Conservation (phyloP, 2,888 invertebrate genomes). For the Heliconius aoede region DNA sequence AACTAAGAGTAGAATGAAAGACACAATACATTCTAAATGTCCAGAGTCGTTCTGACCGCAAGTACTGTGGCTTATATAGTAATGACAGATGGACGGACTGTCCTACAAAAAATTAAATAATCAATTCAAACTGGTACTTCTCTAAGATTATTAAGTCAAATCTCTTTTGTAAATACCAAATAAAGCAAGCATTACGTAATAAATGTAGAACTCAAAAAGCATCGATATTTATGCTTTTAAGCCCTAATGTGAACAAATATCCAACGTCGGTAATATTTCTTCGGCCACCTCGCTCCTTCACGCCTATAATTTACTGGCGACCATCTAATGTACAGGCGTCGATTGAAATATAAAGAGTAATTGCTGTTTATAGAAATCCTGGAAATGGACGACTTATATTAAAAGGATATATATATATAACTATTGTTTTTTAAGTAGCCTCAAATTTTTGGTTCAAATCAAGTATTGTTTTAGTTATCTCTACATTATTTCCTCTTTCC, state of each 20-base stretch:
- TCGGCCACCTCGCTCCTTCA: conserved; percentile 65
- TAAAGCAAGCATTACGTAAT: not conserved
- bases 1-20: too few relatives aligned
- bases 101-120: too few relatives aligned
- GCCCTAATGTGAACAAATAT: conserved; percentile 61
- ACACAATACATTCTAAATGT: not conserved
- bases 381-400: conserved; percentile 20
- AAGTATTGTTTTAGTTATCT: not conserved
- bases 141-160: too few relatives aligned
- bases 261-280: conserved; percentile 75
- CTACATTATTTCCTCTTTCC: not conserved
- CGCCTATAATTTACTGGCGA: conserved; percentile 54
- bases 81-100: too few relatives aligned
- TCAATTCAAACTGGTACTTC: too few relatives aligned
- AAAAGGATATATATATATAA: conserved; percentile 21
- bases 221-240: conserved; percentile 47
- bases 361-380: conserved; percentile 66
- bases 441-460: not conserved
- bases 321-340: conserved; percentile 57
- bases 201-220: not conserved
- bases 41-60: too few relatives aligned
- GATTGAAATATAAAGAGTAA: conserved; percentile 72
- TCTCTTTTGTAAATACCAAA: not conserved
- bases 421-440: not conserved
- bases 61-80: too few relatives aligned